Conservation (phyloP, 1,140 invertebrate genomes). For the Drosophila tropicalis region DNA sequence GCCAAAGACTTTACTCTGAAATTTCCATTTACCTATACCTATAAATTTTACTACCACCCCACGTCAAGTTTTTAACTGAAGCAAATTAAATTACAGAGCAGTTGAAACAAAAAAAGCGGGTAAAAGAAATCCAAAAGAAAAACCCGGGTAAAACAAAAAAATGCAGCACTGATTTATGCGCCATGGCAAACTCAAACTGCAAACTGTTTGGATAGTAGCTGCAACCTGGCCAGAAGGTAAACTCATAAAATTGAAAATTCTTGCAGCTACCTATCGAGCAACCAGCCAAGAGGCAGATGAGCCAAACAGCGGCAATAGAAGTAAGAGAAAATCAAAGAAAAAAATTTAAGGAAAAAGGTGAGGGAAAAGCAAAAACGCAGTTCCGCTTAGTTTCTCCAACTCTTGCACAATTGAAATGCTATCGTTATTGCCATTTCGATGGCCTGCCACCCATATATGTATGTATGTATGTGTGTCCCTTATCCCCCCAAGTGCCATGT, state of each 20-base stretch:
- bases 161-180: constrained; percentile 62
- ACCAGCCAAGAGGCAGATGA: constrained; percentile 32
- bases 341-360: background rate
- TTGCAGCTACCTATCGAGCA: constrained; percentile 51
- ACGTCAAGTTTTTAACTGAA: constrained; percentile 45
- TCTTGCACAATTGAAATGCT: constrained; percentile 57
- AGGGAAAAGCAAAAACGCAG: constrained; percentile 11
- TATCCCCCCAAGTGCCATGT: constrained; percentile 6
- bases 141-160: constrained; percentile 18
- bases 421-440: constrained; percentile 62
- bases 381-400: constrained; percentile 20
- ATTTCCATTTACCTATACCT: background rate
- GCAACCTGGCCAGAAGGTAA: constrained; percentile 47
- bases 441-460: constrained; percentile 20
- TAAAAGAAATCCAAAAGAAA: constrained; percentile 50
- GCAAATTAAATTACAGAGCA: constrained; percentile 24
- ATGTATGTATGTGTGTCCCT: background rate
- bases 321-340: background rate
- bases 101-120: constrained; percentile 4
- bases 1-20: background rate
- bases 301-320: constrained; percentile 16
- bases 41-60: constrained; percentile 14
- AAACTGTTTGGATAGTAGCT: constrained; percentile 40
- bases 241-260: constrained; percentile 69
- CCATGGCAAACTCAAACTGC: constrained; percentile 48